Base-by-base conservation (phyloP, 2,797 vertebrate species). In the Darevskia mixta region DNA sequence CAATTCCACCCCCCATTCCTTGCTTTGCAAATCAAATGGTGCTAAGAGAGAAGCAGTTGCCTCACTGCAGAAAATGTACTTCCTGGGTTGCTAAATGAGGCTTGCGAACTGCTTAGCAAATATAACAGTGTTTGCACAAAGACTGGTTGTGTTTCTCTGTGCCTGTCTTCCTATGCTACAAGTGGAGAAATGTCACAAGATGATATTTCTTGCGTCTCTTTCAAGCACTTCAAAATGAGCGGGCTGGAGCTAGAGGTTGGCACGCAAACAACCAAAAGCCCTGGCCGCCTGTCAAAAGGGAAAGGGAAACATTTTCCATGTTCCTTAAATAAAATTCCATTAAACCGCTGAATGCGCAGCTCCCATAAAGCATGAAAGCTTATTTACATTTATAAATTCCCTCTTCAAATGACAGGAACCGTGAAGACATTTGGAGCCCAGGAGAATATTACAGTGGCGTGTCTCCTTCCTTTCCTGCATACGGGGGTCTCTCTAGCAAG, bases 151-250 rank as follows among this genome's bases (percentile, higher is more conserved):
- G 23, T 35, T 55, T 55, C 49, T 55, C 13, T 55, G 49, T 55
- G 49, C 49, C 49, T 55, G 4, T 23, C 18, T n/a, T 32, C 58
- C 35, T 43, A 45, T 32, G 64, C n/a, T 25, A 8, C 41, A 71
- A 23, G 27, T 23, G 81, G 90, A 90, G 90, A 89, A 90, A 90
- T 0, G 3, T 86, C 66, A 88, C 72, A 88, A 92, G 93, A 87
- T 92, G 77, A 94, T 91, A 91, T 92, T 82, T 94, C 92, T 72
- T 92, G 92, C 79, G 89, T 91, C 25, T 20, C 89, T 91, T 94
- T 91, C 93, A 94, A 72, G 0, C 87, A 0, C 85, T 93, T 80
- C 3, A 45, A 82, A 89, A 87, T 5, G 87, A 64, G 43, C 35
- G 45, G 5, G 89, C n/a, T 87, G 86, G 61, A 0, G 0, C 86